Evolutionary conservation across 2,113 vertebrate genomes (phyloP), one percentile per base, ranked within the genome.

Genomic region (Pedionomus torquatus): DNA sequence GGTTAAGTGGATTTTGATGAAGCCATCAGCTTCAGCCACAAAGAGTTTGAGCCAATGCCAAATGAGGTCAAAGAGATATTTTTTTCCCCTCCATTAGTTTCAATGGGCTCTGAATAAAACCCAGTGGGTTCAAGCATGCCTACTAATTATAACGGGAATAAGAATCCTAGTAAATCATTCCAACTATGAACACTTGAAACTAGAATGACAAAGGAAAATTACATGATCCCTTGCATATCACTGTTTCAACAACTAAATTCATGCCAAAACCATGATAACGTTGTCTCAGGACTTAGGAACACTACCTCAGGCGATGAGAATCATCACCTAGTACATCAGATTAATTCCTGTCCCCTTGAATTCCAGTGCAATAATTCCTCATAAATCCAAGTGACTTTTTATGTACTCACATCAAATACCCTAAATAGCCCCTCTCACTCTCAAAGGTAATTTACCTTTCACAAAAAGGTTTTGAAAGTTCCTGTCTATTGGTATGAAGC

Each of bases 1-100:
- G 93, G 92, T 96, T 95, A 93, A 96, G 85, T 94, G 61, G 66
- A 84, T 96, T 96, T 96, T 92, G 92, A 95, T 96, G 93, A 95
- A 94, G 88, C 83, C 80, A 93, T 90, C 93, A 95, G 72, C 61
- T 84, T 72, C 54, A 90, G 46, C 65, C 81, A 80, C 74, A 83
- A 75, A 89, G 57, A 72, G 33, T 26, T 89, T 92, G 89, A 95
- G 93, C 11, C 86, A 83, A 92, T 54, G 91, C 93, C 95, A 95
- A 93, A 95, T 94, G 61, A 95, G 81, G 91, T 85, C 89, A 94
- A 89, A 91, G 74, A 51, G 66, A 87, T 61, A 23, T 95, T 77
- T 52, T 64, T 90, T 17, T 11, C 28, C 35, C 46, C 77, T 95
- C 65, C 69, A 94, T 94, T 96, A 96, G 43, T 23, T 94, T 91